Evolutionary conservation across 2,797 vertebrate genomes (phyloP), one percentile per base, ranked within the genome.

Genomic region (Enoplosus armatus): DNA sequence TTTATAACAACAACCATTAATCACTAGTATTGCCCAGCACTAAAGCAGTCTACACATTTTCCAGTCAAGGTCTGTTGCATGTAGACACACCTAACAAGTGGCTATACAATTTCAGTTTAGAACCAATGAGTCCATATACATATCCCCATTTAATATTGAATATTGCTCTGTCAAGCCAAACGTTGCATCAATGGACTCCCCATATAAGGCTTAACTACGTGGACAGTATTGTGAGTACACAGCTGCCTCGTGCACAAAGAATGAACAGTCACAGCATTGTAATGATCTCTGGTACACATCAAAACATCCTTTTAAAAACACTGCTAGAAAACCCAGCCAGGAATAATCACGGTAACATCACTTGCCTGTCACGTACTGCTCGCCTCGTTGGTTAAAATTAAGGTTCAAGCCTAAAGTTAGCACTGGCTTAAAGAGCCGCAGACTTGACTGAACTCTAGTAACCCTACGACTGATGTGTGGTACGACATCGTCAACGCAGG

Each of bases 371-470:
- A 1, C 4, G 12, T 4, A 27, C 48, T 27, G 37, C 5, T 41
- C 5, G 24, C 15, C 10, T 29, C 37, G 27, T 22, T 69, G 58
- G 5, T 29, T 33, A 14, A 75, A 64, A 47, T 29, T 15, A 12
- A n/a, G 11, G 15, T 4, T 31, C 18, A 22, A 29, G 27, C 14
- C 51, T 55, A 18, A 75, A 69, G 74, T 71, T 77, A 50, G 50
- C 71, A 18, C 33, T 15, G 41, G 48, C 35, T 37, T 20, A 9
- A 39, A 24, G 43, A 72, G 39, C 47, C 26, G n/a, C 68, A 70
- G 70, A 70, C 63, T 60, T 27, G 1, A 75, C 73, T 90, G 89
- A 89, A 89, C 90, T 85, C n/a, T 26, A 82, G 90, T 90, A 89
- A 93, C 92, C 91, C 75, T 1, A 29, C 31, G 56, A 47, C 43